phyloP scores from a whole-genome alignment of 2,888 invertebrate species.

The Podotricha telesiphe region DNA sequence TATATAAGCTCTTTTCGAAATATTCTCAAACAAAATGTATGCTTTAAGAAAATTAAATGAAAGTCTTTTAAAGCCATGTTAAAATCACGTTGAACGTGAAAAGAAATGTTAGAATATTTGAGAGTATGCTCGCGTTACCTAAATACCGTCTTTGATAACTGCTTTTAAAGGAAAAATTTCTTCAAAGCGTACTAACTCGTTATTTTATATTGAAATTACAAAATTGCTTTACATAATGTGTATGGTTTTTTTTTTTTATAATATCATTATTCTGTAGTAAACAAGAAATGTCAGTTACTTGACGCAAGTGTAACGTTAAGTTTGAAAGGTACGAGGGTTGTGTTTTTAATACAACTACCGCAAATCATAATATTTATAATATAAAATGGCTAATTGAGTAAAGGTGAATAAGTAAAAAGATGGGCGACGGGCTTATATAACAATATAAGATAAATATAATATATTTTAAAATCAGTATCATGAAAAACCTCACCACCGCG shows the following conservation, averaged over 20 bases:
- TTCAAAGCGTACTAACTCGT: conserved; percentile 13
- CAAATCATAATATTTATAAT: no score
- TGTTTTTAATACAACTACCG: no score
- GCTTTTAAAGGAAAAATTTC: conserved; percentile 19
- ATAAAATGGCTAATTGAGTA: no score
- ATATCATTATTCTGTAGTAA: no score
- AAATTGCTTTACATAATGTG: not conserved
- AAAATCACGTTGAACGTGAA: conserved; percentile 18
- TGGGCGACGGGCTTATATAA: no score
- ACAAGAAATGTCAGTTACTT: no score
- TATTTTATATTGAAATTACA: conserved; percentile 15
- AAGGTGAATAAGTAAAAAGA: no score
- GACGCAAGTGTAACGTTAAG: no score
- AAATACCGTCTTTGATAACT: conserved; percentile 39
- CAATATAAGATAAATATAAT: no score
- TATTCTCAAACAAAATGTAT: conserved; percentile 3
- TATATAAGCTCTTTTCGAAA: not conserved
- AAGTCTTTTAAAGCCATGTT: conserved; percentile 15
- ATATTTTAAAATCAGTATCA: no score
- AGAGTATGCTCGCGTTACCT: conserved; percentile 28
- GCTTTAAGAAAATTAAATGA: conserved; percentile 6
- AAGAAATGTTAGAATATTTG: conserved; percentile 36
- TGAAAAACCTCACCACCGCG: no score
- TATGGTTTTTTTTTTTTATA: not conserved
- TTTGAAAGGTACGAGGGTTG: no score